phyloP scores from a whole-genome alignment of 2,113 vertebrate genomes.

The Callionymus lyra region DNA sequence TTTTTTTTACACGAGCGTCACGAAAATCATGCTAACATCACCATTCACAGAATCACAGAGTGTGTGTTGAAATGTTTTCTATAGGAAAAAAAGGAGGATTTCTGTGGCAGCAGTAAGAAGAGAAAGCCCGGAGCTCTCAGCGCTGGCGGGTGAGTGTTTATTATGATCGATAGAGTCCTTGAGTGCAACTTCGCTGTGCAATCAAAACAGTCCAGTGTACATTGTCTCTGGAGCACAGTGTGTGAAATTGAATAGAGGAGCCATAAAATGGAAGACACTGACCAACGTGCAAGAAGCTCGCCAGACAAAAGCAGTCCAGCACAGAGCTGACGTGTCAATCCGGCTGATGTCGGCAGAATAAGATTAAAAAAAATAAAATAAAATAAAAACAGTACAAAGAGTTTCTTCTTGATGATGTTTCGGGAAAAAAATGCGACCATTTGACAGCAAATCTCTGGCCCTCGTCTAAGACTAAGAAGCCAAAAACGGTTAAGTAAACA shows the following conservation, averaged over 20 bases:
- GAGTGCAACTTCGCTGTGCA: constrained; percentile 26
- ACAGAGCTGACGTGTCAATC: no score
- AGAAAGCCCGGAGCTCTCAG: constrained; percentile 14
- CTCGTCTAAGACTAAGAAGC: no score
- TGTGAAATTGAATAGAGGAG: constrained; percentile 53
- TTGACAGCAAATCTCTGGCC: no score
- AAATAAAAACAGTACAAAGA: no score
- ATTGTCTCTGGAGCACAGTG: constrained; percentile 40
- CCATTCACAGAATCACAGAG: constrained; percentile 17
- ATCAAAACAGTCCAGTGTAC: constrained; percentile 51
- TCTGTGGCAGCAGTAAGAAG: constrained; percentile 13
- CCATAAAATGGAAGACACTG: constrained; percentile 48
- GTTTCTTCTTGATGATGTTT: no score
- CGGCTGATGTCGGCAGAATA: no score
- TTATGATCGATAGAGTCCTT: constrained; percentile 31
- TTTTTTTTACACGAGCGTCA: constrained; percentile 27
- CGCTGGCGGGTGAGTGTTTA: constrained; percentile 29
- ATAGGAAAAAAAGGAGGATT: constrained; percentile 22
- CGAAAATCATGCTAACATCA: constrained; percentile 13
- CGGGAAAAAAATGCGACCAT: no score
- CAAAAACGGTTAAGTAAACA: no score
- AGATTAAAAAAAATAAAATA: no score
- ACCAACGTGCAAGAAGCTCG: constrained; percentile 15
- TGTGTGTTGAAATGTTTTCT: no score
- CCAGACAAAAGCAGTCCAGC: neutral